Percentiles rank a stretch among this genome's conserved stretches.
These are phyloP conservation scores for Notospermus geniculatus DNA, from an alignment of 1,140 invertebrate genomes.

Conservation along the genomic window DNA sequence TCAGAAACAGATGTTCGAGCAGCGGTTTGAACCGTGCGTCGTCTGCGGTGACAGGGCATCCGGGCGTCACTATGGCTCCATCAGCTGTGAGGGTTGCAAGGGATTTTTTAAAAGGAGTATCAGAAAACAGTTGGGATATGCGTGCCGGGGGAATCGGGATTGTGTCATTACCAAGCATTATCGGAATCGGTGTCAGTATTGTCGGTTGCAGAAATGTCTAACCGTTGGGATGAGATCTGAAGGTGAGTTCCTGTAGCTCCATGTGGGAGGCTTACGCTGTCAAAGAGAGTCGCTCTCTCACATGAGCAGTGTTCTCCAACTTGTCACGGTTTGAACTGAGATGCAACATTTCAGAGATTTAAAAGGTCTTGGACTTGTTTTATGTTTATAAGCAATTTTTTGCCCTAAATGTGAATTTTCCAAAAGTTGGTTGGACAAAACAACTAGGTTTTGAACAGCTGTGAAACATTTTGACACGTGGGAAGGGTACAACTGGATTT, in stretches of 20 bases:
- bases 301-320: too few species aligned
- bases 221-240: constrained; percentile 97
- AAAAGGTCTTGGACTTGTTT: too few species aligned
- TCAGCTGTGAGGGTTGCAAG: constrained; percentile 96
- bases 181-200: constrained; percentile 94
- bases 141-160: constrained; percentile 89
- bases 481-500: too few species aligned
- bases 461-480: too few species aligned
- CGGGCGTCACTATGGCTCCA: constrained; percentile 87
- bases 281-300: too few species aligned
- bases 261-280: too few species aligned
- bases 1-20: constrained; percentile 41
- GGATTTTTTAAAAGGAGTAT: constrained; percentile 70
- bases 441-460: too few species aligned
- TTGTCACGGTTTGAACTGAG: too few species aligned
- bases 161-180: constrained; percentile 97
- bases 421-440: too few species aligned
- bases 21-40: constrained; percentile 77
- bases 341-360: too few species aligned
- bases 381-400: too few species aligned
- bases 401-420: too few species aligned
- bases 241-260: constrained; percentile 76
- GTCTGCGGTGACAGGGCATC: constrained; percentile 93
- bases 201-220: constrained; percentile 93
- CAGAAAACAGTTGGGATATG: constrained; percentile 91